Evolutionary conservation across 1,140 invertebrate species (phyloP).

Genomic region (Diploscapter pachys): DNA sequence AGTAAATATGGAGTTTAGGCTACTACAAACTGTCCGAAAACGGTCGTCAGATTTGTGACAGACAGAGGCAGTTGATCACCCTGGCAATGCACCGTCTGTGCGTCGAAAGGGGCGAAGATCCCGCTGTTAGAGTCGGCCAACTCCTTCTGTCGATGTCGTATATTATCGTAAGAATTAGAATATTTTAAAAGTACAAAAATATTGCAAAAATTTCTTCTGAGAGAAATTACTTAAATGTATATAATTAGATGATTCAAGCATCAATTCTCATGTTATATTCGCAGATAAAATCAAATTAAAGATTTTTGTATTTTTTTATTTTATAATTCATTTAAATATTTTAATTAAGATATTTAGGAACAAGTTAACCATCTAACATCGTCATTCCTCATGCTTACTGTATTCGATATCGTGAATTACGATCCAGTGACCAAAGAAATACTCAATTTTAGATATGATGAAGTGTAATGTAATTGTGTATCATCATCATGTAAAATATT

Average conservation of each 20-base stretch:
- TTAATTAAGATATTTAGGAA: conserved; percentile 11
- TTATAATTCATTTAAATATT: too few species aligned
- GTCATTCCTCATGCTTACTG: conserved; percentile 26
- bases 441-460: too few species aligned
- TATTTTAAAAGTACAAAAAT: too few species aligned
- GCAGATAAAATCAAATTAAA: background rate
- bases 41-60: conserved; percentile 9
- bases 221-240: background rate
- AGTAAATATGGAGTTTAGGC: conserved; percentile 8
- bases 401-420: conserved; percentile 21
- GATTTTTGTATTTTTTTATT: too few species aligned
- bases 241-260: too few species aligned
- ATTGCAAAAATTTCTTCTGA: background rate
- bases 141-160: conserved; percentile 19
- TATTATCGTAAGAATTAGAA: background rate
- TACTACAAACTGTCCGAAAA: conserved; percentile 12
- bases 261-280: background rate
- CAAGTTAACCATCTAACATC: conserved; percentile 27
- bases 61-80: conserved; percentile 8
- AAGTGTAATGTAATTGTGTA: too few species aligned
- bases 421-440: too few species aligned
- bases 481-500: too few species aligned
- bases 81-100: conserved; percentile 21
- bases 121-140: conserved; percentile 15
- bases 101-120: conserved; percentile 7